Base-by-base conservation (phyloP, 1,140 invertebrate genomes). In the Drepana arcuata region DNA sequence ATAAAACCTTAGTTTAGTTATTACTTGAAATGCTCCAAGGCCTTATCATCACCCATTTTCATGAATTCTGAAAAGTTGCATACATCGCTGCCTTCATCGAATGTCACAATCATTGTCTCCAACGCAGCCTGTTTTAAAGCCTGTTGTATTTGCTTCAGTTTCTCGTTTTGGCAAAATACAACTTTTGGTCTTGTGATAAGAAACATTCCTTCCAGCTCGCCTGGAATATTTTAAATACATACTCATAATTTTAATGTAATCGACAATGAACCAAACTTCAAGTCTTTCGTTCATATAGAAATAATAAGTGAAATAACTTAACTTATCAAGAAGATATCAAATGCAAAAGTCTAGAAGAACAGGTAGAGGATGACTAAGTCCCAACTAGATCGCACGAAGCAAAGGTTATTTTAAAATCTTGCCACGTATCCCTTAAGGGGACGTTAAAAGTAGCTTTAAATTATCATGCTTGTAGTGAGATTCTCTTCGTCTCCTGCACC, bases 151-250 rank as follows among this genome's bases (percentile, higher is more conserved):
- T 65, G 60, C 2, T 62, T 33, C 1, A 68, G 62, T 12, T 64
- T 70, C 13, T 73, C 58, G 18, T 64, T 74, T 36, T 73, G 68
- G 32, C 73, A 81, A 38, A 78, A 81, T 33, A 81, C 49, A 4
- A 72, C 34, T 33, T 65, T 81, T 0, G 77, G 77, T 23, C 43
- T 38, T 10, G 33, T 45, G 1, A 68, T 42, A 4, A 29, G 21
- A 23, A 79, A 74, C 0, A 52, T 52, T 1, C 21, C 42, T 33
- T 51, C 33, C 1, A 79, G 47, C 51, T 77, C 72, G 4, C 35
- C 72, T 77, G 42, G 4, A 58, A 65, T 32, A 28, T 2, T 16
- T 13, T 16, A 28, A 11, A 1, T 15, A 15, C 12, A 26, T 18
- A 34, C 28, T 25, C n/a, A 10, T 25, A 18, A 9, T 27, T 13